Percentiles rank a stretch among this genome's conserved stretches.
Conservation (phyloP, 2,888 invertebrate species). For the Pterostichus madidus region DNA sequence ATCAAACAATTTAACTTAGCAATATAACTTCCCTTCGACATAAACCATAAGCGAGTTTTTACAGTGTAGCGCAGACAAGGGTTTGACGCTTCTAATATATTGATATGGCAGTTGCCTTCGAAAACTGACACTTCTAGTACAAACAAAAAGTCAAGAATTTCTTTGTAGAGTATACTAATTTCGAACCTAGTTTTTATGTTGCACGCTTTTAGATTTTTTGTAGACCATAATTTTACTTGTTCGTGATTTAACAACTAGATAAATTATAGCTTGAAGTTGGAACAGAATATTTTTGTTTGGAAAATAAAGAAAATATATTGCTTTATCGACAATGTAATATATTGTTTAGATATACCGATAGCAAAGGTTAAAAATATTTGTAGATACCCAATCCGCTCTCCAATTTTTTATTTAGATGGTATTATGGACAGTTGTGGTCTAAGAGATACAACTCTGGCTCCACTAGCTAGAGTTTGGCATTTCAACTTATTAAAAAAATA, state of each 20-base stretch:
- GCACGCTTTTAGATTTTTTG: slow-evolving; percentile 15
- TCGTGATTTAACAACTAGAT: slow-evolving; percentile 24
- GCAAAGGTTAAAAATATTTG: background rate
- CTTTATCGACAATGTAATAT: slow-evolving; percentile 23
- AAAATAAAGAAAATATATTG: slow-evolving; percentile 1
- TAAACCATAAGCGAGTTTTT: slow-evolving; percentile 29
- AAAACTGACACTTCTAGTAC: slow-evolving; percentile 47
- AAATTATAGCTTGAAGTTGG: background rate
- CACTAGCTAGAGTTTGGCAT: too few species aligned
- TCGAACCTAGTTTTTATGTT: slow-evolving; percentile 26
- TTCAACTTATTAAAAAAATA: too few species aligned
- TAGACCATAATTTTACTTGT: slow-evolving; percentile 35
- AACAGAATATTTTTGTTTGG: slow-evolving; percentile 28
- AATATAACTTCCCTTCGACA: slow-evolving; percentile 27
- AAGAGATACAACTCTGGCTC: too few species aligned
- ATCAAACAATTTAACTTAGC: background rate
- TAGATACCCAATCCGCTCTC: too few species aligned
- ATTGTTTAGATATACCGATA: slow-evolving; percentile 17
- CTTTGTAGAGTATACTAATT: slow-evolving; percentile 38
- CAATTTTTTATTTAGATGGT: background rate
- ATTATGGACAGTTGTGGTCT: too few species aligned
- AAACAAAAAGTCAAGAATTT: slow-evolving; percentile 47
- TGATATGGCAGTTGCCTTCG: slow-evolving; percentile 46
- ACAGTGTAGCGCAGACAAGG: slow-evolving; percentile 53
- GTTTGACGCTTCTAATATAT: slow-evolving; percentile 45